Conservation (phyloP, 1,140 invertebrate species). For the Psilanteris sp. region DNA sequence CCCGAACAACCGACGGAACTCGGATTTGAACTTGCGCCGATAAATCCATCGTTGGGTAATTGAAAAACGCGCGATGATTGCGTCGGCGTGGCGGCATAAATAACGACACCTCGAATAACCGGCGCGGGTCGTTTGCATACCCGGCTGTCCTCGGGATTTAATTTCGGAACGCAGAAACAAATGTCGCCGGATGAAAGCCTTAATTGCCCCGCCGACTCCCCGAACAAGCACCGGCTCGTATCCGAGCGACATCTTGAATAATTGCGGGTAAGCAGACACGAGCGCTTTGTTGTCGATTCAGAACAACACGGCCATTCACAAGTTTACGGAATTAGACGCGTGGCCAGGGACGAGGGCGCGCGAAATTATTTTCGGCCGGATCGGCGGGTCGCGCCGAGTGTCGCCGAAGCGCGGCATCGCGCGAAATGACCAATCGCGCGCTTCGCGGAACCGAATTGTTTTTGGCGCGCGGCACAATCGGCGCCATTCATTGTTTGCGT, state of each 20-base stretch:
- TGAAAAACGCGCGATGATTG: slow-evolving; percentile 34
- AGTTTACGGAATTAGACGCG: slow-evolving; percentile 23
- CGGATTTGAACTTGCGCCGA: slow-evolving; percentile 13
- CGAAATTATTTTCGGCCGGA: slow-evolving; percentile 18
- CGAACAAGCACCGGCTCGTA: slow-evolving; percentile 51
- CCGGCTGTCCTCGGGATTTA: slow-evolving; percentile 66
- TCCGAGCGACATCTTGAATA: slow-evolving; percentile 48
- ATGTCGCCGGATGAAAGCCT: slow-evolving; percentile 65
- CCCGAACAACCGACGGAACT: no score
- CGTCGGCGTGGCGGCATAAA: slow-evolving; percentile 28
- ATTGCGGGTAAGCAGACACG: slow-evolving; percentile 25
- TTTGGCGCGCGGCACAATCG: no score
- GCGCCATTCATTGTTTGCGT: no score
- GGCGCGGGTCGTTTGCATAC: slow-evolving; percentile 61
- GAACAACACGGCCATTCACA: slow-evolving; percentile 40
- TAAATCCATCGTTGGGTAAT: slow-evolving; percentile 47
- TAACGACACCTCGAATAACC: slow-evolving; percentile 59
- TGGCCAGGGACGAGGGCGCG: no score
- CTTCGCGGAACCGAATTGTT: no score
- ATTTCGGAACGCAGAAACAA: slow-evolving; percentile 68
- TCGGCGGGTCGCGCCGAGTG: no score
- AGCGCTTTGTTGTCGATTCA: slow-evolving; percentile 38
- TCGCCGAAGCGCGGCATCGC: no score
- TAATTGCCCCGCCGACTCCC: slow-evolving; percentile 63
- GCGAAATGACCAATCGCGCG: no score